Conservation (phyloP, 2,113 vertebrate species). For the Ancistrus triradiatus region DNA sequence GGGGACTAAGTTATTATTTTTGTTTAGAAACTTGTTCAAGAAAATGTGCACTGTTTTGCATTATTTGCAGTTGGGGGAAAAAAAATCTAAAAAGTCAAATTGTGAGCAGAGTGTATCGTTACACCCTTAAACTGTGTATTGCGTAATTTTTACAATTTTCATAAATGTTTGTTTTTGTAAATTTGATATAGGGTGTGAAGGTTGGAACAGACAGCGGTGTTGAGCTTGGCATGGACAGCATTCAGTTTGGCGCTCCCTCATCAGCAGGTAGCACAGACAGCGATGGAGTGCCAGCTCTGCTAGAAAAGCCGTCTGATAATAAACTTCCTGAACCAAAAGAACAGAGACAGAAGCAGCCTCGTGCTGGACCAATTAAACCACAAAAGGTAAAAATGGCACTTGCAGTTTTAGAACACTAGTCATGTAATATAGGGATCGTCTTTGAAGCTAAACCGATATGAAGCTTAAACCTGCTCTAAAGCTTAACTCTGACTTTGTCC, state of each 20-base stretch:
- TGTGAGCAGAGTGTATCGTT: too few species aligned
- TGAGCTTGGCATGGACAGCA: constrained; percentile 88
- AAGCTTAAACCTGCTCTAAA: too few species aligned
- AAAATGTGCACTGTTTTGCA: too few species aligned
- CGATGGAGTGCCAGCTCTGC: constrained; percentile 79
- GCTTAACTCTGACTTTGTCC: too few species aligned
- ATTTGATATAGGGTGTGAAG: constrained; percentile 79
- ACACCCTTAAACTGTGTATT: too few species aligned
- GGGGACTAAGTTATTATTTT: too few species aligned
- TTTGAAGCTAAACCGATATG: too few species aligned
- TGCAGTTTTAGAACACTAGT: too few species aligned
- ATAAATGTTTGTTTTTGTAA: not conserved
- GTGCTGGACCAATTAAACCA: constrained; percentile 92
- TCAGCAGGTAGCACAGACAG: constrained; percentile 90
- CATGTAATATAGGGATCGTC: too few species aligned
- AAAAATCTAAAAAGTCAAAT: too few species aligned
- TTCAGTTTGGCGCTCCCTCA: constrained; percentile 94
- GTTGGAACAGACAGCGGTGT: constrained; percentile 74
- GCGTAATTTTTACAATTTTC: not conserved
- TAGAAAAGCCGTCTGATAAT: constrained; percentile 78
- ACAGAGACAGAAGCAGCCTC: constrained; percentile 91
- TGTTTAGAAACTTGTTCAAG: too few species aligned
- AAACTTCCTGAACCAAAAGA: constrained; percentile 95
- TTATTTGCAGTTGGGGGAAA: too few species aligned
- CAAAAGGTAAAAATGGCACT: constrained; percentile 95